Evolutionary conservation across 2,797 vertebrate species (phyloP).

Genomic region (Chanos chanos): DNA sequence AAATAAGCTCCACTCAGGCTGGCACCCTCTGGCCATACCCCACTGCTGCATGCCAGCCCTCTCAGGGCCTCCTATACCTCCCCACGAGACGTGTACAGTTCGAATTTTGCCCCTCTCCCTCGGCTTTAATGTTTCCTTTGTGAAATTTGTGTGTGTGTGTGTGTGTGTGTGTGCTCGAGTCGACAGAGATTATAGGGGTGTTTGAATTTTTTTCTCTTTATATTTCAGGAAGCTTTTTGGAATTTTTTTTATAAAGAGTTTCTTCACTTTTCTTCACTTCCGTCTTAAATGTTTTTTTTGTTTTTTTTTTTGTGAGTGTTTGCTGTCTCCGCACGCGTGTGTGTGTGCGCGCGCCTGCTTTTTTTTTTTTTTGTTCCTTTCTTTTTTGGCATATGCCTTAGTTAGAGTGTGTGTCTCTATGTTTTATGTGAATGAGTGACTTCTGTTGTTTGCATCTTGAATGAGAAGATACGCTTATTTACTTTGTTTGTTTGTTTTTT

Average conservation of each 20-base stretch:
- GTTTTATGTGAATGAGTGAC: background rate
- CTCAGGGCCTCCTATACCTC: constrained; percentile 27
- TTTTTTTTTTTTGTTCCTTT: too few species aligned
- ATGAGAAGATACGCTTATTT: constrained; percentile 18
- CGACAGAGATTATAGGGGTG: too few species aligned
- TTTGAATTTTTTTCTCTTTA: background rate
- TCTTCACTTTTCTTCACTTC: background rate
- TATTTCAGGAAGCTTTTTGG: background rate
- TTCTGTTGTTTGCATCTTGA: background rate
- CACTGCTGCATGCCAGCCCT: constrained; percentile 28
- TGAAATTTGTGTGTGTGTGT: background rate
- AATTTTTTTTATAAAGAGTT: background rate
- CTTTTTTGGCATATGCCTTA: too few species aligned
- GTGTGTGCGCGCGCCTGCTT: background rate
- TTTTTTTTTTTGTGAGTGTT: background rate
- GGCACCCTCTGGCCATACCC: constrained; percentile 44
- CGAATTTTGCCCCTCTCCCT: background rate
- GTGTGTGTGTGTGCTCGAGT: background rate
- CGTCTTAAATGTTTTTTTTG: constrained; percentile 5
- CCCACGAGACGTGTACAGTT: constrained; percentile 12
- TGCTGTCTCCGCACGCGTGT: background rate
- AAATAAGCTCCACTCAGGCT: constrained; percentile 47
- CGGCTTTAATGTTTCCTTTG: background rate
- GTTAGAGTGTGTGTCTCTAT: background rate
- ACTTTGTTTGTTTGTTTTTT: constrained; percentile 27